phyloP scores from a whole-genome alignment of 2,888 invertebrate species.

The Opisthograptis luteolata region DNA sequence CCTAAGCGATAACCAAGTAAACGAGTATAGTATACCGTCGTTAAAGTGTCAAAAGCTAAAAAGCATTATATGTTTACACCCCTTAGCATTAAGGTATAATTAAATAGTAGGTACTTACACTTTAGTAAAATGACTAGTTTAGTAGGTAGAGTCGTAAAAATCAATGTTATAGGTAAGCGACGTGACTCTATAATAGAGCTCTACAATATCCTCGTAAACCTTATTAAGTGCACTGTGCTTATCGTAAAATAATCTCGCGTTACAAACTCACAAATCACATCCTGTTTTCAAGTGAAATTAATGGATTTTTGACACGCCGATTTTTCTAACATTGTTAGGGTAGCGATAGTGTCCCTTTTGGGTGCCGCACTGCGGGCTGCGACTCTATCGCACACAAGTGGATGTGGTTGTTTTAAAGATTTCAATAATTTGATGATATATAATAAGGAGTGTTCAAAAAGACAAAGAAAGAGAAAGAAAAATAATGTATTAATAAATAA shows the following conservation, averaged over 20 bases:
- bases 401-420: too few relatives aligned
- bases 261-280: constrained; percentile 56
- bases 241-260: constrained; percentile 56
- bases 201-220: constrained; percentile 46
- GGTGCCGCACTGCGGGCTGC: background rate
- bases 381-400: background rate
- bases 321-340: constrained; percentile 41
- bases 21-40: background rate
- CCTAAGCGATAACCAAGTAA: background rate
- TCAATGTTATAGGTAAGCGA: constrained; percentile 35
- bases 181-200: constrained; percentile 36
- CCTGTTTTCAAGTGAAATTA: constrained; percentile 71
- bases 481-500: too few relatives aligned
- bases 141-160: constrained; percentile 31
- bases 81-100: constrained; percentile 1
- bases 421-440: too few relatives aligned
- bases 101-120: constrained; percentile 10
- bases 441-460: too few relatives aligned
- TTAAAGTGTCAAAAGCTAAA: constrained; percentile 7
- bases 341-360: constrained; percentile 19
- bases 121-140: constrained; percentile 24
- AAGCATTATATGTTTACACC: constrained; percentile 2
- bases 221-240: constrained; percentile 49
- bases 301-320: constrained; percentile 57
- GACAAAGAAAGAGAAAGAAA: too few relatives aligned